Conservation (phyloP, 2,888 invertebrate genomes). For the Drosophila prostipennis region DNA sequence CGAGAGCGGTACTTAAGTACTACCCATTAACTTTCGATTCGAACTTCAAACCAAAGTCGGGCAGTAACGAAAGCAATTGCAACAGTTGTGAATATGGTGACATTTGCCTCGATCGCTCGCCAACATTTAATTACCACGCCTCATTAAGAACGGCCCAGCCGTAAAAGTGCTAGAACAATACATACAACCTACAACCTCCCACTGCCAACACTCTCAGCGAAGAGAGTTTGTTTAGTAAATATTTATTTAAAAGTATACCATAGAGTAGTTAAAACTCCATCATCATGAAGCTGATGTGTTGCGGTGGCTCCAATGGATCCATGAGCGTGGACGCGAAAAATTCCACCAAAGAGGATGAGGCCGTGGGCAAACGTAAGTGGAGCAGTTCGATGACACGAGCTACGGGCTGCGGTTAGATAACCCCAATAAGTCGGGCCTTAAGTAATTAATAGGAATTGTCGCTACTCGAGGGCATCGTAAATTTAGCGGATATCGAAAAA, state of each 20-base stretch:
- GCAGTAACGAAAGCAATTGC: slow-evolving; percentile 18
- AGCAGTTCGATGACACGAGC: slow-evolving; percentile 10
- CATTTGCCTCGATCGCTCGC: slow-evolving; percentile 28
- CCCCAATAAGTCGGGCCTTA: slow-evolving; percentile 12
- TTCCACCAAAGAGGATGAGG: slow-evolving; percentile 58
- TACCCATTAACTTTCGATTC: background rate
- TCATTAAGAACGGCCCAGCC: slow-evolving; percentile 44
- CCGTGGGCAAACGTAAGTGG: slow-evolving; percentile 54
- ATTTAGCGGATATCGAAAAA: slow-evolving; percentile 2
- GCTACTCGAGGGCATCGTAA: slow-evolving; percentile 3
- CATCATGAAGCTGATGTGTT: slow-evolving; percentile 61
- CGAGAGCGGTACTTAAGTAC: slow-evolving; percentile 24
- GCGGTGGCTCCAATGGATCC: slow-evolving; percentile 47
- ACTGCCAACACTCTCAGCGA: slow-evolving; percentile 7
- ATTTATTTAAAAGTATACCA: background rate
- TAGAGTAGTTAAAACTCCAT: background rate
- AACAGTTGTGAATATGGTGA: slow-evolving; percentile 53
- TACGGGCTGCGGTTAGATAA: slow-evolving; percentile 26
- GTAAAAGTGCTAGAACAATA: slow-evolving; percentile 25
- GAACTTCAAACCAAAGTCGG: slow-evolving; percentile 11
- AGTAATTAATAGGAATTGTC: background rate
- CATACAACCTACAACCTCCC: slow-evolving; percentile 10
- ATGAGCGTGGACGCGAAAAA: slow-evolving; percentile 44
- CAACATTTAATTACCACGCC: slow-evolving; percentile 45
- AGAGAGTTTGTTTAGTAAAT: background rate